A percentile compares a stretch with the other conserved stretches of the same genome.
These are phyloP conservation scores for Desmodus rotundus DNA, from an alignment of 2,113 vertebrate species.

Conservation along the genomic window DNA sequence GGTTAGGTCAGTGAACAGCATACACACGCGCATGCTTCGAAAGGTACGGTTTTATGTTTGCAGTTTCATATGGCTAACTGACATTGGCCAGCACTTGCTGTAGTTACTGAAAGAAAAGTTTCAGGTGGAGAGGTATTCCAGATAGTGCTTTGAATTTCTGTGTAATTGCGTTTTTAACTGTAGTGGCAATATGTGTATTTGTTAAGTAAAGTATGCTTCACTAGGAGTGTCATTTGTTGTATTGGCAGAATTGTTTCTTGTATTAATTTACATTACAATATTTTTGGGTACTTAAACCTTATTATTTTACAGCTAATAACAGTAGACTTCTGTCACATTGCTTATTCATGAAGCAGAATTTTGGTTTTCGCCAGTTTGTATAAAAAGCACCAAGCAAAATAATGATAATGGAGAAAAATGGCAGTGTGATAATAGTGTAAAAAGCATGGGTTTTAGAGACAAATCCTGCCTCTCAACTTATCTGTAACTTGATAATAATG, in stretches of 20 bases:
- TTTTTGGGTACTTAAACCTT: background rate
- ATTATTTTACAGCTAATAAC: background rate
- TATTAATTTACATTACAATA: background rate
- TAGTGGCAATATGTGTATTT: background rate
- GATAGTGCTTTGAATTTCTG: background rate
- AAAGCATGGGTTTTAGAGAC: slow-evolving; percentile 24
- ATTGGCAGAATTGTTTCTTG: slow-evolving; percentile 19
- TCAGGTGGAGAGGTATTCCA: background rate
- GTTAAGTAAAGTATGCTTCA: slow-evolving; percentile 17
- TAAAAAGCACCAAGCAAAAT: background rate
- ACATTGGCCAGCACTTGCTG: background rate
- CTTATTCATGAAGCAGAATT: background rate
- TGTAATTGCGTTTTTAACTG: background rate
- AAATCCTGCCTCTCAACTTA: slow-evolving; percentile 1
- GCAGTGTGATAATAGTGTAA: background rate
- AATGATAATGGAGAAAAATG: background rate
- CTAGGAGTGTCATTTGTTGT: background rate
- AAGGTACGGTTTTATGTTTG: background rate
- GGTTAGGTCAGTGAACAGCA: background rate
- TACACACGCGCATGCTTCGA: background rate
- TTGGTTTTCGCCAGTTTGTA: background rate
- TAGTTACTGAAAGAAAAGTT: slow-evolving; percentile 21
- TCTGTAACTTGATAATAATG: background rate
- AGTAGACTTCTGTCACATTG: background rate
- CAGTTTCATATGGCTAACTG: background rate